Percentiles rank a stretch among this genome's conserved stretches.
phyloP scores from a whole-genome alignment of 2,888 invertebrate genomes.

The Athrips mouffetella region DNA sequence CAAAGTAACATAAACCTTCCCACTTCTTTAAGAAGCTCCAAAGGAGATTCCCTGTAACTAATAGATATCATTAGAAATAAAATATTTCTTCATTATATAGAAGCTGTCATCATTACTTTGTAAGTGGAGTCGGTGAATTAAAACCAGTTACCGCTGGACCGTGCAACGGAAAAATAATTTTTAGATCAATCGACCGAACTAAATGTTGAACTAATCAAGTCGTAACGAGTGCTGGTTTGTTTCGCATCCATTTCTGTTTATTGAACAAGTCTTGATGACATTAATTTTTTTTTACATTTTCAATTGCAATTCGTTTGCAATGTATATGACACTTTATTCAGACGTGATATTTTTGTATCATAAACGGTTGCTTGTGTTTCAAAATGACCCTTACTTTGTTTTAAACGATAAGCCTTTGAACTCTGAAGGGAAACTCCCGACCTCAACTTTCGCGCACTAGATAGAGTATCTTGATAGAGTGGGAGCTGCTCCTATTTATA shows the following conservation, averaged over 20 bases:
- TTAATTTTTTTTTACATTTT: background rate
- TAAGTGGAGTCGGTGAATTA: constrained; percentile 2
- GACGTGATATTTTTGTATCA: background rate
- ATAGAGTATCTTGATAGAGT: constrained; percentile 5
- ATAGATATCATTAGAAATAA: background rate
- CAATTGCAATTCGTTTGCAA: background rate
- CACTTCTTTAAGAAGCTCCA: background rate
- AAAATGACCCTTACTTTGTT: background rate
- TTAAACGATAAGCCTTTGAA: background rate
- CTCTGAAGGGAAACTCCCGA: constrained; percentile 4
- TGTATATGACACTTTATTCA: background rate
- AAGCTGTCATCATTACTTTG: constrained; percentile 8
- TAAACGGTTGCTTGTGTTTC: background rate
- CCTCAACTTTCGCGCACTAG: constrained; percentile 8
- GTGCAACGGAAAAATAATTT: constrained; percentile 4
- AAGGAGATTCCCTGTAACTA: background rate
- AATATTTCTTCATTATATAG: background rate
- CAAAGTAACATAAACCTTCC: background rate
- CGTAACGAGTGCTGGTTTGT: background rate
- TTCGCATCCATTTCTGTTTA: background rate
- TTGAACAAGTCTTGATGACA: background rate
- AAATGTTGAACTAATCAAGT: constrained; percentile 8
- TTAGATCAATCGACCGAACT: constrained; percentile 1
- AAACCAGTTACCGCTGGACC: background rate
- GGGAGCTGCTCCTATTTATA: constrained; percentile 60